Evolutionary conservation across 2,888 invertebrate species (phyloP).

Genomic region (Ypsolopha scabrella): DNA sequence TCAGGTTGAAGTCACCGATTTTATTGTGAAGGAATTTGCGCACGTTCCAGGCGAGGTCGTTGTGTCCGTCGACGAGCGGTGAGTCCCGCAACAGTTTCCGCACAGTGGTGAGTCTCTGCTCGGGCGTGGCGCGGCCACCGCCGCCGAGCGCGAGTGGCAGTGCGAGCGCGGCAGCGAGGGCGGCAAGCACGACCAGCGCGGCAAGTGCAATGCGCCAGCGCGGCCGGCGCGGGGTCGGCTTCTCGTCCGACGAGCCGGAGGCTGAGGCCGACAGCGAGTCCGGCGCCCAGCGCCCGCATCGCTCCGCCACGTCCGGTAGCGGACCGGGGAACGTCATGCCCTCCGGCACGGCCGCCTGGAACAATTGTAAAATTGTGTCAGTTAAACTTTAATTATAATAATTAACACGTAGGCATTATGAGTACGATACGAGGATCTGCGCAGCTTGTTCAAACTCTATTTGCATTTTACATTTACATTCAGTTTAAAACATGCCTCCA

Average conservation of each 20-base stretch:
- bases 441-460: too few species aligned
- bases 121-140: slow-evolving; percentile 63
- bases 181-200: slow-evolving; percentile 69
- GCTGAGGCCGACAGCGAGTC: slow-evolving; percentile 61
- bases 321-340: slow-evolving; percentile 65
- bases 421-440: too few species aligned
- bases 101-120: slow-evolving; percentile 75
- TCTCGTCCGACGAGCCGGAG: slow-evolving; percentile 63
- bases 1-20: slow-evolving; percentile 75
- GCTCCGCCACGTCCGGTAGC: slow-evolving; percentile 64
- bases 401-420: too few species aligned
- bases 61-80: slow-evolving; percentile 84
- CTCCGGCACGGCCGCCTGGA: slow-evolving; percentile 62
- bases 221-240: slow-evolving; percentile 62
- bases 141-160: slow-evolving; percentile 67
- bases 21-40: slow-evolving; percentile 89
- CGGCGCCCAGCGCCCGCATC: slow-evolving; percentile 64
- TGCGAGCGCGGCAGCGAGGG: slow-evolving; percentile 69
- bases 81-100: slow-evolving; percentile 75
- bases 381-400: too few species aligned
- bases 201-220: slow-evolving; percentile 70
- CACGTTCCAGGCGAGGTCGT: slow-evolving; percentile 91
- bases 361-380: slow-evolving; percentile 14
- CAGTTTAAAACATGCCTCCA: too few species aligned
- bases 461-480: too few species aligned